Conservation (phyloP, 2,888 invertebrate species). For the Bhutanitis thaidina region DNA sequence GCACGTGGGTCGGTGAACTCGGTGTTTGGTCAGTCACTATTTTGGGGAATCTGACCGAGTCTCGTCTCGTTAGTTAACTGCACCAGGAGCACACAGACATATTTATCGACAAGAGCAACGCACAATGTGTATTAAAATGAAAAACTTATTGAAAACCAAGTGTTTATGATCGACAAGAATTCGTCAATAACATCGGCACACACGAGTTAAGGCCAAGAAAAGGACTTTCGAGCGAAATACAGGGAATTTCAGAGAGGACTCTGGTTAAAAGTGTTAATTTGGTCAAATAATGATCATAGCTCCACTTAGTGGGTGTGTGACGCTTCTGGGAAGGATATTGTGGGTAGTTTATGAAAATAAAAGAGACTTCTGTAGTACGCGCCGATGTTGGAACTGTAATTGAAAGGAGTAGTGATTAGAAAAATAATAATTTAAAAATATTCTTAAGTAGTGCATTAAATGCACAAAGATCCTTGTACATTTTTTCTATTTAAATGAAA, state of each 20-base stretch:
- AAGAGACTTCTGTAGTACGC: constrained; percentile 70
- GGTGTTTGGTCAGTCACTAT: too few relatives aligned
- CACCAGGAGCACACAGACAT: too few relatives aligned
- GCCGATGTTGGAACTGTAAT: constrained; percentile 29
- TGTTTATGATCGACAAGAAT: not conserved
- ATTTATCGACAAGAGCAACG: too few relatives aligned
- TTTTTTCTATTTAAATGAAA: too few relatives aligned
- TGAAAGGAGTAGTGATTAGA: constrained; percentile 25
- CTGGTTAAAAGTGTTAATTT: constrained; percentile 69
- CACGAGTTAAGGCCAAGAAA: not conserved
- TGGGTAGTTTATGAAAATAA: constrained; percentile 60
- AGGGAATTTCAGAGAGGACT: constrained; percentile 29
- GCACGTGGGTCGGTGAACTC: too few relatives aligned
- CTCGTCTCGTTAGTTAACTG: too few relatives aligned
- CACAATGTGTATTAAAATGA: too few relatives aligned
- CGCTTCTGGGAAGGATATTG: constrained; percentile 65
- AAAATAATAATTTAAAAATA: not conserved
- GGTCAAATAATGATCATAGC: constrained; percentile 71
- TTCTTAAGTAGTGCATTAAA: not conserved
- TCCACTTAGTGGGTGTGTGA: constrained; percentile 65
- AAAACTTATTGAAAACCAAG: not conserved
- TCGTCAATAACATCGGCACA: constrained; percentile 1
- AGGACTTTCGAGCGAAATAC: constrained; percentile 11
- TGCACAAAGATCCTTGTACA: too few relatives aligned
- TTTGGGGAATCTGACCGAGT: too few relatives aligned